Evolutionary conservation across 2,113 vertebrate species (phyloP), one percentile per base, ranked within the genome.

Genomic region (Microcebus murinus): DNA sequence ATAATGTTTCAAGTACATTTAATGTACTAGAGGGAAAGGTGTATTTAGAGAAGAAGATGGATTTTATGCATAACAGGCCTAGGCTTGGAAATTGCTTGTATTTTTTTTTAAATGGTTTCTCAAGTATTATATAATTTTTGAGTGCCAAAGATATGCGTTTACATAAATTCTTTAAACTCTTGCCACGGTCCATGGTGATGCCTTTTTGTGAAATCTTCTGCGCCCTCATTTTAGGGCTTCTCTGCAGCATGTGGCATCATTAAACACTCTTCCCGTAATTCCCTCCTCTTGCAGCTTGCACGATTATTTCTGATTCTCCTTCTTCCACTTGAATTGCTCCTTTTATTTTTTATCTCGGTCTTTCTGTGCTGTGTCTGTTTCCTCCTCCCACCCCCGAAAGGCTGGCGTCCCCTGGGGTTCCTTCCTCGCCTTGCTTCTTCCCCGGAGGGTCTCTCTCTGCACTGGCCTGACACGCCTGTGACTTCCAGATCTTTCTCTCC

Each of bases 11-110:
- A 71, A 86, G 48, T 77, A 29, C 34, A 50, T 81, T 95, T 94
- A 87, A 91, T 71, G 83, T 42, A 91, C 92, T 79, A 36, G 93
- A 83, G 36, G 42, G 68, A 94, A 95, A 83, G 45, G 23, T 65
- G 65, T 48, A 93, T 96, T 96, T 94, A 29, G 13, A 89, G 68
- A 86, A 91, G 82, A 73, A 82, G 89, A 91, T 87, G 50, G 57
- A 82, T 94, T 91, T 94, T 50, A 59, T 76, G 36, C 20, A 59
- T 83, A 93, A 89, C 13, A 86, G 79, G 89, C 45, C 8, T 52
- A 83, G 11, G 52, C 86, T 91, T 89, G 45, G 77, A 96, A 95
- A 96, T 94, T n/a, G 74, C 86, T 93, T 89, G 83, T 50, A 70
- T 59, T 91, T 93, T 77, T 61, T 61, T 61, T 27, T 17, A 31